Base-by-base conservation (phyloP, 2,888 invertebrate species). In the Diarsia mendica region DNA sequence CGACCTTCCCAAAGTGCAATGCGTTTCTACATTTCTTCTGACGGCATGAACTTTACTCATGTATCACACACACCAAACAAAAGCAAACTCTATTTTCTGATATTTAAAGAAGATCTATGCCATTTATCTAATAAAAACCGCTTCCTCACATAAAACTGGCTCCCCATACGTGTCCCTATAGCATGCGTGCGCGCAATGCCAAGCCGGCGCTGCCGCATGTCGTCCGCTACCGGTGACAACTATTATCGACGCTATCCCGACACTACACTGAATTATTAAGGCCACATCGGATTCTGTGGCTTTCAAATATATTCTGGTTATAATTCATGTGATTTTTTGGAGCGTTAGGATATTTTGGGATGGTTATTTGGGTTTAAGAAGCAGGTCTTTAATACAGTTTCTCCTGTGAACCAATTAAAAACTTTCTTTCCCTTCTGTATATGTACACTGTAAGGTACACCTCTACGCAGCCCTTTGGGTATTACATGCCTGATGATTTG, bases 191-290 rank as follows among this genome's bases (percentile, higher is more conserved):
- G 80, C 80, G 81, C 86, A 67, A 49, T 51, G 60, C 23, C 46
- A 49, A 64, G 33, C 69, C 28, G 58, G 70, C 77, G n/a, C 68
- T 84, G 67, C 60, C 75, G 78, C 78, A 70, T 76, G 46, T 70
- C 65, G 72, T 76, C 82, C 84, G 85, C 85, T 86, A 86, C 89
- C 83, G 84, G 67, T 83, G 82, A 83, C 85, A 87, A 88, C 82
- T 80, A 80, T 82, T 85, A 83, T 79, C 81, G 73, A 75, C 67
- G 75, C 71, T 55, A 75, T 55, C 72, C 72, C 69, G 85, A 83
- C 83, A 79, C 71, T 77, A 69, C 55, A 72, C 53, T 71, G 75
- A 87, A 77, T 74, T 85, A 86, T 86, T 83, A 87, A 85, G 81
- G 85, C 70, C 76, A 77, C 80, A 79, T 72, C 60, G 44, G 33